These are phyloP conservation scores for Leucozona laternaria DNA, from an alignment of 2,888 invertebrate species.

Conservation along the genomic window DNA sequence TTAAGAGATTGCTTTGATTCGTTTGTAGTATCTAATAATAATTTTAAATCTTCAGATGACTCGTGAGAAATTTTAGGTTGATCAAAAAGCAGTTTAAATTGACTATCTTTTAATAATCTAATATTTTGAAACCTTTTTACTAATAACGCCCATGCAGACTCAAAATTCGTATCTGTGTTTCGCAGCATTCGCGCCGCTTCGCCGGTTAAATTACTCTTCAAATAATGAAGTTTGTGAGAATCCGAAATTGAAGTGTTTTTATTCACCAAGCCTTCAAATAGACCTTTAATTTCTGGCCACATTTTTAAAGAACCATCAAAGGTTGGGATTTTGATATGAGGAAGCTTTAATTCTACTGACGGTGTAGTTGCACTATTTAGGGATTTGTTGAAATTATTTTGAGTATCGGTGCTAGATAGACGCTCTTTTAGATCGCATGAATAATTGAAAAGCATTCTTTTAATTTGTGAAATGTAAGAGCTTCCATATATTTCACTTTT, in stretches of 20 bases:
- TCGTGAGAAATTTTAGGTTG: not conserved
- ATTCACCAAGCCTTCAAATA: slow-evolving; percentile 5
- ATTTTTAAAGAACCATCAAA: slow-evolving; percentile 25
- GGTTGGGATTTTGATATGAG: slow-evolving; percentile 35
- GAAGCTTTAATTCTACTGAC: slow-evolving; percentile 18
- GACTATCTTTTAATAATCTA: slow-evolving; percentile 23
- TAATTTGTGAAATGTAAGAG: slow-evolving; percentile 2
- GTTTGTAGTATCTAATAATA: slow-evolving; percentile 15
- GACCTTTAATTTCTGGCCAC: slow-evolving; percentile 26
- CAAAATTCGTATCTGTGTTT: slow-evolving; percentile 40
- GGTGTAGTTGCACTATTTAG: not conserved
- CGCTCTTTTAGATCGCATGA: slow-evolving; percentile 2
- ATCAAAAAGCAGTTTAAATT: slow-evolving; percentile 1
- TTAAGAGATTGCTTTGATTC: slow-evolving; percentile 22
- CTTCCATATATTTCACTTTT: slow-evolving; percentile 15
- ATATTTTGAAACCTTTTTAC: slow-evolving; percentile 38
- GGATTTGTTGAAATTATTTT: not conserved
- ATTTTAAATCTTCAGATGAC: slow-evolving; percentile 22
- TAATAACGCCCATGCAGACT: slow-evolving; percentile 36
- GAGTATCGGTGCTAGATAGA: not conserved
- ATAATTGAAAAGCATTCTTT: not conserved
- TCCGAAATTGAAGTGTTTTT: slow-evolving; percentile 40
- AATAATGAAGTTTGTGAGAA: slow-evolving; percentile 30
- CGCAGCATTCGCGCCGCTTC: not conserved
- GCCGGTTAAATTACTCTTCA: not conserved